These are phyloP conservation scores for Lepidurus packardi DNA, from an alignment of 1,140 invertebrate genomes.

Conservation along the genomic window DNA sequence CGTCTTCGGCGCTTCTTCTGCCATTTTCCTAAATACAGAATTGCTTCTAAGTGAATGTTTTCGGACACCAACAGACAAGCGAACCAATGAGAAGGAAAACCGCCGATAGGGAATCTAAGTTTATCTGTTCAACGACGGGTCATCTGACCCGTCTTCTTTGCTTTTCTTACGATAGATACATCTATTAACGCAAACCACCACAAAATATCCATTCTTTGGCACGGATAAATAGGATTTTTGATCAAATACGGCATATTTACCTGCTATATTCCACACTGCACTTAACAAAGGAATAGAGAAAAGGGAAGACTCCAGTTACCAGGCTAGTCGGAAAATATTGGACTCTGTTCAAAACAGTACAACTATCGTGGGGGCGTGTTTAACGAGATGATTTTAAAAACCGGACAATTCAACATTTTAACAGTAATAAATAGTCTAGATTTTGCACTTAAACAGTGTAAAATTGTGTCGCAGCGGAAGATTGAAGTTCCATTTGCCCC, in stretches of 20 bases:
- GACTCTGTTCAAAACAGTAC: background rate
- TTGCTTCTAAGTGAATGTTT: background rate
- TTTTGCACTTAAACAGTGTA: conserved; percentile 68
- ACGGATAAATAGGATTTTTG: background rate
- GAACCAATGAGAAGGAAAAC: background rate
- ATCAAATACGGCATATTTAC: background rate
- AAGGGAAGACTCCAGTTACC: background rate
- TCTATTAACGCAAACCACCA: background rate
- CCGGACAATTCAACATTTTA: background rate
- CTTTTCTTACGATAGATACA: background rate
- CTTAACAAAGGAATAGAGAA: conserved; percentile 5
- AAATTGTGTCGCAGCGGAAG: conserved; percentile 82
- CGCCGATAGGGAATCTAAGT: background rate
- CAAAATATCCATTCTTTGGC: background rate
- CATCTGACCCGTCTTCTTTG: background rate
- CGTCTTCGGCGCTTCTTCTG: conserved; percentile 7
- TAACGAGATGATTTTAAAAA: background rate
- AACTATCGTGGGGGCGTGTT: background rate
- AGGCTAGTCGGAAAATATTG: background rate
- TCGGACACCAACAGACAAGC: background rate
- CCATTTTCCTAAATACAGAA: background rate
- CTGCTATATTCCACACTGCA: conserved; percentile 3
- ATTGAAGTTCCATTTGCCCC: conserved; percentile 94
- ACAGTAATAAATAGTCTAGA: conserved; percentile 65
- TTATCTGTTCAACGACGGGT: background rate